Base-by-base conservation (phyloP, 2,888 invertebrate genomes). In the Lepas anatifera region DNA sequence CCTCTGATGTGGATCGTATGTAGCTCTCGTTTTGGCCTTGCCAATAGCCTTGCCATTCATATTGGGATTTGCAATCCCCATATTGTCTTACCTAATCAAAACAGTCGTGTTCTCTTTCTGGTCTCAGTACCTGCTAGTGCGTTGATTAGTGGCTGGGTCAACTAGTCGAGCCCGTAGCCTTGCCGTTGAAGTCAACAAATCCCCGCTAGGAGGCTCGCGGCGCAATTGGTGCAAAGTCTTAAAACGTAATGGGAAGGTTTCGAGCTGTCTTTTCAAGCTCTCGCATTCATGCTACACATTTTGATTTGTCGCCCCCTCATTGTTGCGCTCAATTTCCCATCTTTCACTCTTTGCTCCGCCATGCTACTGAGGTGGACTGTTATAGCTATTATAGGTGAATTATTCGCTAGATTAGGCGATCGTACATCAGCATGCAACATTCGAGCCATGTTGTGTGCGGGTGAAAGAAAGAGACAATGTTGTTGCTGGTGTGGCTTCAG, bases 71-170 rank as follows among this genome's bases (percentile, higher is more conserved):
- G n/a, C n/a, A n/a, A n/a, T n/a, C n/a, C n/a, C n/a, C n/a, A n/a
- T n/a, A n/a, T n/a, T n/a, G n/a, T n/a, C n/a, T n/a, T n/a, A n/a
- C n/a, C n/a, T n/a, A n/a, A n/a, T n/a, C n/a, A n/a, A n/a, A 70
- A 71, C 72, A 58, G 73, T 71, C 71, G 70, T 72, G 72, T 73
- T 71, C 67, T 72, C 70, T 71, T 72, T 71, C 70, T 70, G 69
- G 70, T 71, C 73, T 71, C 72, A 70, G 25, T n/a, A n/a, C 25
- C 18, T 48, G 25, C 18, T n/a, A 18, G 58, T 32, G 6, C 22
- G 6, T 13, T 32, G 32, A 2, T 8, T 18, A 18, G 16, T 18
- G 35, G 32, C 13, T 18, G 10, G 16, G 11, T 1, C 22, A 6
- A 6, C 16, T 16, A 1, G 50, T 50, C 27, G 11, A 27, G 22